A percentile compares a stretch with the other conserved stretches of the same genome.
Conservation (phyloP, 2,888 invertebrate species). For the Cordylochernes scorpioides region DNA sequence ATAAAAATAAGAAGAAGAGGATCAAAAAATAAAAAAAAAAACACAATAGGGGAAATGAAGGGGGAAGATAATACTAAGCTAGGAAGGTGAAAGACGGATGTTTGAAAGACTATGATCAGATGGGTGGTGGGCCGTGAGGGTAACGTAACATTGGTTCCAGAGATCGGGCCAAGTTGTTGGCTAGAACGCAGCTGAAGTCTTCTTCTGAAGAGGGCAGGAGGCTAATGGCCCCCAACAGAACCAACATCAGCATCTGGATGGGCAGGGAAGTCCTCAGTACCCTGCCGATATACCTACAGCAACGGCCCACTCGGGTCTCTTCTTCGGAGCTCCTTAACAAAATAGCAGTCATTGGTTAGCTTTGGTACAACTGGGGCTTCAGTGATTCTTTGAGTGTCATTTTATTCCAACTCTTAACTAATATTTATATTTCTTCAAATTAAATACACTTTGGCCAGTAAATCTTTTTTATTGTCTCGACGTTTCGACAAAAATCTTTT, state of each 20-base stretch:
- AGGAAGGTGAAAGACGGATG: no score
- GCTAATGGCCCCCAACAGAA: slow-evolving; percentile 72
- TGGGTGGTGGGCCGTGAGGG: slow-evolving; percentile 75
- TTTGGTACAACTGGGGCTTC: not conserved
- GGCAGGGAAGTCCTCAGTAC: slow-evolving; percentile 73
- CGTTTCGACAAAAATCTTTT: no score
- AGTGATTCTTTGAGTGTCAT: no score
- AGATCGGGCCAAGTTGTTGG: slow-evolving; percentile 51
- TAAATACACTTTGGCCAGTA: no score
- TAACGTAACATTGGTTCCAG: slow-evolving; percentile 68
- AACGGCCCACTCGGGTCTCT: slow-evolving; percentile 21
- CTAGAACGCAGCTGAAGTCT: slow-evolving; percentile 55
- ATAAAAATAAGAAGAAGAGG: no score
- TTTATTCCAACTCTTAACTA: no score
- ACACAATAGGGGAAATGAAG: no score
- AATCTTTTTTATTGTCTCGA: no score
- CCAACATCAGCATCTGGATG: slow-evolving; percentile 71
- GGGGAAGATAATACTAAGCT: no score
- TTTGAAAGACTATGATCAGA: no score
- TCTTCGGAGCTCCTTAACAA: slow-evolving; percentile 2
- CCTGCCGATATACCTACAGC: slow-evolving; percentile 58
- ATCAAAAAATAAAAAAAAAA: no score
- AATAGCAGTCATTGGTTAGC: not conserved
- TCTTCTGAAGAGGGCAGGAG: slow-evolving; percentile 65
- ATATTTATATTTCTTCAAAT: no score